Evolutionary conservation across 2,888 invertebrate genomes (phyloP), one percentile per base, ranked within the genome.

Genomic region (Micropterix aruncella): DNA sequence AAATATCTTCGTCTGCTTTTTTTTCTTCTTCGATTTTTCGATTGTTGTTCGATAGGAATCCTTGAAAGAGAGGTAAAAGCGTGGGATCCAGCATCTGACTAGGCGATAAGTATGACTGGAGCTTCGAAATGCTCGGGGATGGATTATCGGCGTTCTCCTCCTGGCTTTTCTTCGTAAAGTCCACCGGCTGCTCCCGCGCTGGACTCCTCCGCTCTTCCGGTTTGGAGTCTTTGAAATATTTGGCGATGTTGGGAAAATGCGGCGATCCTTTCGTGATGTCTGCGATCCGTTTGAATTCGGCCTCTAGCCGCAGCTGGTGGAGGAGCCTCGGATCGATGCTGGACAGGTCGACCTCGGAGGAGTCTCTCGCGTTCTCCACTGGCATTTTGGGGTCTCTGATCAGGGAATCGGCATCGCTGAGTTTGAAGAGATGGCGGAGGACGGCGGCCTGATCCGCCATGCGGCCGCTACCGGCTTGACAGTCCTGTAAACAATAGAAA

Each of bases 361-460:
- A 27, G 12, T 27, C 27, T 27, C 27, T 5, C 5, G 12, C 5
- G 27, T 27, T 12, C 12, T 27, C 27, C 12, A 12, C 27, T 2
- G 68, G 66, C 40, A 75, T 55, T 61, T 70, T 58, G 60, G 74
- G 63, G 60, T 74, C 65, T 70, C 79, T 67, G 60, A 69, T 66
- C 12, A 67, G 59, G 54, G 87, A 83, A 62, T 89, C 79, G 49
- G 91, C 92, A 72, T 90, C 90, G 57, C 86, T 86, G 57, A 91
- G 87, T 56, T 90, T 79, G 56, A 92, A 79, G 63, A 93, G 92
- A 69, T 93, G 91, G 63, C 91, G 90, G 53, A 93, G 75, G 54
- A 92, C 89, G 68, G 91, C 75, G 60, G 85, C 86, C 72, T 93
- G 91, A 68, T 93, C 92, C 62, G 91, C 86, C 57, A 81, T 75